A percentile compares a stretch with the other conserved stretches of the same genome.
phyloP scores from a whole-genome alignment of 2,113 vertebrate species.

The Hemiscyllium ocellatum region DNA sequence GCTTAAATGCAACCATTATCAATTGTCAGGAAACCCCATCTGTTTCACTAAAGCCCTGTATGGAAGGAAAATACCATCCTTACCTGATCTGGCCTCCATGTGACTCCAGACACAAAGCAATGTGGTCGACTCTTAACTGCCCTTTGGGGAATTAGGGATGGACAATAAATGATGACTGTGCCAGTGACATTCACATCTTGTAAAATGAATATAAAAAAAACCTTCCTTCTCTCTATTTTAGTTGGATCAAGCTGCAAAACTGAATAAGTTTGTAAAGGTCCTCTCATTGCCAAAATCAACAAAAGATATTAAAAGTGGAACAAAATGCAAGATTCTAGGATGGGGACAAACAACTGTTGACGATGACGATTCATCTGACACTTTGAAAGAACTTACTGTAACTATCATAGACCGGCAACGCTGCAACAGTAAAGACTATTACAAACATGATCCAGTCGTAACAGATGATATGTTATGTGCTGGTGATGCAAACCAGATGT shows the following conservation, averaged over 20 bases:
- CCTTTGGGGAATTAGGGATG: too few species aligned
- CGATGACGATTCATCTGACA: conserved; percentile 37
- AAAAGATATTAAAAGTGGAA: conserved; percentile 39
- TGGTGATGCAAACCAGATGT: conserved; percentile 38
- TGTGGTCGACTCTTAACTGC: too few species aligned
- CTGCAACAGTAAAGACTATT: conserved; percentile 39
- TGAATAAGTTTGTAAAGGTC: neutral
- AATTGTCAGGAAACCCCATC: too few species aligned
- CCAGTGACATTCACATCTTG: too few species aligned
- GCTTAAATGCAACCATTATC: too few species aligned
- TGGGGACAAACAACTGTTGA: conserved; percentile 31
- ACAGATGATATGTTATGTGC: conserved; percentile 40
- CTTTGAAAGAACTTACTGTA: conserved; percentile 40
- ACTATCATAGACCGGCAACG: conserved; percentile 33
- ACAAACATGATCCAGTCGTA: conserved; percentile 39
- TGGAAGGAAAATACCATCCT: too few species aligned
- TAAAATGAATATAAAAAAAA: neutral
- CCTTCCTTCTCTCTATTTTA: neutral
- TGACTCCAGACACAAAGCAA: too few species aligned
- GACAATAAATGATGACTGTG: too few species aligned
- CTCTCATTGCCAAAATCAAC: conserved; percentile 10
- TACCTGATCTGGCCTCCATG: too few species aligned
- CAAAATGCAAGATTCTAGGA: conserved; percentile 42
- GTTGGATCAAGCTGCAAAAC: neutral
- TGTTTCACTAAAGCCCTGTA: too few species aligned